Evolutionary conservation across 2,113 vertebrate genomes (phyloP).

Genomic region (Isichthys henryi): DNA sequence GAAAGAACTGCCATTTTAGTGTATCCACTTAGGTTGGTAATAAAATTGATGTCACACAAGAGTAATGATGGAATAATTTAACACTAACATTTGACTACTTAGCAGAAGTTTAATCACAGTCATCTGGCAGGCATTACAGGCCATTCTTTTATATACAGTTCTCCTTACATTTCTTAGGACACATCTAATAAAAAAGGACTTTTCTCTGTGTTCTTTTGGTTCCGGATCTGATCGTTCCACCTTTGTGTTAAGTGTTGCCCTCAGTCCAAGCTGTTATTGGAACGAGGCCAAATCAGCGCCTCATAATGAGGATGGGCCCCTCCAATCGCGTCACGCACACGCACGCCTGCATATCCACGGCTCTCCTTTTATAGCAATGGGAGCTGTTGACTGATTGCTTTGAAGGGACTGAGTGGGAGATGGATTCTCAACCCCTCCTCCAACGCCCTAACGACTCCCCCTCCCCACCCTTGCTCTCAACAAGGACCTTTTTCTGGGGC

Average conservation of each 20-base stretch:
- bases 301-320: not conserved
- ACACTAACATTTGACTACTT: not conserved
- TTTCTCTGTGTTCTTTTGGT: not conserved
- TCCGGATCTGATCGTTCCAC: not conserved
- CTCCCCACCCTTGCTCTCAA: not conserved
- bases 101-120: not conserved
- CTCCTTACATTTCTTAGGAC: not conserved
- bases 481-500: conserved; percentile 6
- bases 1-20: not conserved
- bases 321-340: not conserved
- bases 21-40: not conserved
- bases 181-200: not conserved
- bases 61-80: not conserved
- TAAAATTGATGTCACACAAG: not conserved
- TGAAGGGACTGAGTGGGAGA: conserved; percentile 2
- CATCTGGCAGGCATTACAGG: not conserved
- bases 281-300: not conserved
- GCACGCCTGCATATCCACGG: not conserved
- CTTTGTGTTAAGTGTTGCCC: not conserved
- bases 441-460: not conserved
- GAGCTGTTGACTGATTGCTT: not conserved
- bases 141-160: not conserved
- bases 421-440: not conserved
- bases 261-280: not conserved
- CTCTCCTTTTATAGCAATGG: not conserved